These are phyloP conservation scores for Tyrannus savana DNA, from an alignment of 2,113 vertebrate species.

Conservation along the genomic window DNA sequence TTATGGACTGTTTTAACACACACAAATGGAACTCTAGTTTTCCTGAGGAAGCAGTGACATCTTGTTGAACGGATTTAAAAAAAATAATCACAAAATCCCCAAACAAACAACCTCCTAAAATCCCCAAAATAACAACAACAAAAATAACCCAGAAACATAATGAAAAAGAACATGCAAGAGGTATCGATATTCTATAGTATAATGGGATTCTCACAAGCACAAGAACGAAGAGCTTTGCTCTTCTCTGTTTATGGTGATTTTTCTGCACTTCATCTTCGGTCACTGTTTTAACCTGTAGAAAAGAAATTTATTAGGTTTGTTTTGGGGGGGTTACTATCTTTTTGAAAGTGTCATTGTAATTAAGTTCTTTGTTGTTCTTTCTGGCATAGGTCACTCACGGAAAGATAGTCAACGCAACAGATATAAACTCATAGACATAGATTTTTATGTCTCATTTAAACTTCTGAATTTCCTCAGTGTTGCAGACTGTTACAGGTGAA, in stretches of 20 bases:
- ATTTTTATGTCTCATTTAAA: background rate
- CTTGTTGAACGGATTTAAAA: background rate
- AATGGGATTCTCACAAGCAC: background rate
- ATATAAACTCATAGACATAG: background rate
- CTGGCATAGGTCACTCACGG: background rate
- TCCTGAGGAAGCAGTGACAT: background rate
- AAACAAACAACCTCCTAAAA: accelerated
- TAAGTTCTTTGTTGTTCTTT: background rate
- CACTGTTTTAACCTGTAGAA: background rate
- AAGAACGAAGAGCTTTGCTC: background rate
- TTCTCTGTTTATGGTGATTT: background rate
- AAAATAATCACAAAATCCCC: background rate
- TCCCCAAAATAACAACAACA: background rate
- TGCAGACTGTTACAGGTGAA: background rate
- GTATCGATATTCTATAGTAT: background rate
- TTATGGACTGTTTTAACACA: background rate
- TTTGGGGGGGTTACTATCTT: background rate
- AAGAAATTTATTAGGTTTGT: background rate
- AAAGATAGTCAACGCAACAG: background rate
- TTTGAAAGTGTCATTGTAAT: background rate
- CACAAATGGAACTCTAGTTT: background rate
- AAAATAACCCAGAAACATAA: background rate
- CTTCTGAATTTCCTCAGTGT: background rate
- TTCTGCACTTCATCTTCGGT: background rate
- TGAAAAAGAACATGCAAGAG: background rate